phyloP scores from a whole-genome alignment of 2,797 vertebrate species.

The Mus minutoides region DNA sequence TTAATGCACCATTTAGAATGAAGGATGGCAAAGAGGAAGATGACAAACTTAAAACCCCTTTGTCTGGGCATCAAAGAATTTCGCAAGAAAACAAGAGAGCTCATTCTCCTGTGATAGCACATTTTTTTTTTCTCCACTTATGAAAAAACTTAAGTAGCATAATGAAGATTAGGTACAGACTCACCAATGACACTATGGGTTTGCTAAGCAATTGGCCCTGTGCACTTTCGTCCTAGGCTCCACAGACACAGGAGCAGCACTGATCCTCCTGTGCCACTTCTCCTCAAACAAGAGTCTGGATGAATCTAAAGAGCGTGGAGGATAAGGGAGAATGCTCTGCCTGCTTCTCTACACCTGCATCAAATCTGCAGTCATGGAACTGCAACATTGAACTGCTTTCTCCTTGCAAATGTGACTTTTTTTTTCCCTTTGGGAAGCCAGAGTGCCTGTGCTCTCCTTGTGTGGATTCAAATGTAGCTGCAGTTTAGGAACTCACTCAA shows the following conservation, averaged over 20 bases:
- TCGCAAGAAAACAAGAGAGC: slow-evolving; percentile 58
- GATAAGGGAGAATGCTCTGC: neutral
- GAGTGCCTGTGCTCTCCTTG: neutral
- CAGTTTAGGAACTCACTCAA: neutral
- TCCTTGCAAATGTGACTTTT: neutral
- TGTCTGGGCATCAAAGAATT: slow-evolving; percentile 53
- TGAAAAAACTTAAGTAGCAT: neutral
- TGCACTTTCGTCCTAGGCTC: neutral
- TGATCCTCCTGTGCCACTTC: too few relatives aligned
- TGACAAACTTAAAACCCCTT: slow-evolving; percentile 65
- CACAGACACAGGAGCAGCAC: neutral
- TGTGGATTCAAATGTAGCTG: neutral
- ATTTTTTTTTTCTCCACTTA: slow-evolving; percentile 68
- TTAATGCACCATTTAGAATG: slow-evolving; percentile 42
- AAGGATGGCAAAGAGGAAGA: slow-evolving; percentile 42
- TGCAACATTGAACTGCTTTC: neutral
- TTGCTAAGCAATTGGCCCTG: slow-evolving; percentile 13
- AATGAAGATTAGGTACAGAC: slow-evolving; percentile 16
- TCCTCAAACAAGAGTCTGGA: neutral
- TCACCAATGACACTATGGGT: slow-evolving; percentile 1
- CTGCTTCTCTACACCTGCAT: neutral
- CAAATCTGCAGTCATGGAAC: accelerated
- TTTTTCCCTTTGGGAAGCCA: neutral
- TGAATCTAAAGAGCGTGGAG: neutral
- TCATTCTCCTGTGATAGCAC: slow-evolving; percentile 40